Evolutionary conservation across 2,888 invertebrate genomes (phyloP).

Genomic region (Diarsia rubi): DNA sequence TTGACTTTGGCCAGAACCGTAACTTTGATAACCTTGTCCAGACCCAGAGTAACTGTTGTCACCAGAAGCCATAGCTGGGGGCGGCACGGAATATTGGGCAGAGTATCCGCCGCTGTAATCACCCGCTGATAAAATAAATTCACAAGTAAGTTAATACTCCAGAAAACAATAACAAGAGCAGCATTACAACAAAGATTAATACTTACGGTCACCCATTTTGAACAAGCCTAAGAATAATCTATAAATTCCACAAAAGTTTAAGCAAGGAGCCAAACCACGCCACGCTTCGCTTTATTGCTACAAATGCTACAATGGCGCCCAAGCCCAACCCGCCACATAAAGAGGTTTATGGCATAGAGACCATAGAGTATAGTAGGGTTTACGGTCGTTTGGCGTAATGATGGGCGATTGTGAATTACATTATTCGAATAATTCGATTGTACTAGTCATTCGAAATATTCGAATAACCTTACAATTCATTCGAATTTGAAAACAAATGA

Average conservation of each 20-base stretch:
- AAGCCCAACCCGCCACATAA: conserved; percentile 6
- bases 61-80: conserved; percentile 83
- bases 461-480: too few relatives aligned
- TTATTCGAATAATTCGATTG: too few relatives aligned
- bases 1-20: conserved; percentile 77
- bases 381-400: too few relatives aligned
- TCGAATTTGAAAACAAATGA: too few relatives aligned
- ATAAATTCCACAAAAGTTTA: not conserved
- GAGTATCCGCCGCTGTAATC: conserved; percentile 86
- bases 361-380: too few relatives aligned
- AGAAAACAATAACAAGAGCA: not conserved
- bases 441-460: too few relatives aligned
- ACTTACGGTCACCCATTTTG: conserved; percentile 65
- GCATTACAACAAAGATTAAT: not conserved
- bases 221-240: not conserved
- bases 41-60: conserved; percentile 82
- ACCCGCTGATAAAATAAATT: conserved; percentile 69
- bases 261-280: not conserved
- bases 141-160: not conserved
- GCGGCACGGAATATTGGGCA: conserved; percentile 87
- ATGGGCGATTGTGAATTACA: too few relatives aligned
- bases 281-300: conserved; percentile 60
- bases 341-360: too few relatives aligned
- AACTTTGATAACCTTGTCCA: conserved; percentile 82
- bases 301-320: conserved; percentile 28